phyloP scores from a whole-genome alignment of 2,797 vertebrate genomes.

The Ispidina lecontei region DNA sequence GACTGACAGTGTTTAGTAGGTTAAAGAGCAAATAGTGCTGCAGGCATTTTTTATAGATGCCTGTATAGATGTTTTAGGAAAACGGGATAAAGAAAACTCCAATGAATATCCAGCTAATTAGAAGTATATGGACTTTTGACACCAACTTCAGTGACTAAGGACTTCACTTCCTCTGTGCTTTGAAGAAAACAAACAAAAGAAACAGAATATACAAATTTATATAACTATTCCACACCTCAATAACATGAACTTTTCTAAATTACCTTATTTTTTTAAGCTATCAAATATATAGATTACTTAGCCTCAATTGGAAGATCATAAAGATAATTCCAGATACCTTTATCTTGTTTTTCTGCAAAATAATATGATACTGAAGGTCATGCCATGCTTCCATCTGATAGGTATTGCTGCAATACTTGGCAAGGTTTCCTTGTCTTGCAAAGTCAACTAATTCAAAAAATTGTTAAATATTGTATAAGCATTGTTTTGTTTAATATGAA shows the following conservation, averaged over 20 bases:
- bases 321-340: neutral
- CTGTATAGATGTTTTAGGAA: too few species aligned
- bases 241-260: neutral
- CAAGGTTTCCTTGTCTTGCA: neutral
- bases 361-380: neutral
- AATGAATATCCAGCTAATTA: neutral
- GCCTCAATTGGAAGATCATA: neutral
- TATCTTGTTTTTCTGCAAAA: neutral
- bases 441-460: slow-evolving; percentile 42
- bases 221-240: neutral
- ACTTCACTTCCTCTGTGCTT: neutral
- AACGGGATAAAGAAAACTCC: neutral
- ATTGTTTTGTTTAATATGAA: neutral
- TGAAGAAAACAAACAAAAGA: neutral
- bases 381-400: neutral
- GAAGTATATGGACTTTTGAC: neutral
- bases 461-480: slow-evolving; percentile 48
- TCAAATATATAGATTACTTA: neutral
- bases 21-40: neutral
- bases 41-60: neutral
- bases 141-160: neutral
- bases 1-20: neutral
- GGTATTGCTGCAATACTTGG: neutral
- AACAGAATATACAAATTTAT: neutral
- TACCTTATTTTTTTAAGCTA: neutral